Evolutionary conservation across 2,888 invertebrate species (phyloP).

Genomic region (Clostera curtula): DNA sequence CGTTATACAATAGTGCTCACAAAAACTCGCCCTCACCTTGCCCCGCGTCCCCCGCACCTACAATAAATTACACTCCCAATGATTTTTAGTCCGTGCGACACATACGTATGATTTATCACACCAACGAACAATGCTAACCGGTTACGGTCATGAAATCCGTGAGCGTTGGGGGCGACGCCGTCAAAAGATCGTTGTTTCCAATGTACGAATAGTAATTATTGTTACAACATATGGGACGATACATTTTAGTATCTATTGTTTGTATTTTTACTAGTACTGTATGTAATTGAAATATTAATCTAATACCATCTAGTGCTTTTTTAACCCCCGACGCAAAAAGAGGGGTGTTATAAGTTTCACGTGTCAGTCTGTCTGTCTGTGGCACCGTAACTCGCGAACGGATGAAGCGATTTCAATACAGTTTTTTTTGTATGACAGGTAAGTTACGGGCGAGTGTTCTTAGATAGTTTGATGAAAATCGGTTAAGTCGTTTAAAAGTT

Average conservation of each 20-base stretch:
- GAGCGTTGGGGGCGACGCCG: constrained; percentile 37
- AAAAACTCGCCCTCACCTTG: constrained; percentile 53
- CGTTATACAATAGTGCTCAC: constrained; percentile 44
- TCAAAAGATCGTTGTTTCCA: constrained; percentile 48
- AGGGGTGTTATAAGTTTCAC: too few relatives aligned
- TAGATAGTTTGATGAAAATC: too few relatives aligned
- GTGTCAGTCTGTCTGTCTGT: too few relatives aligned
- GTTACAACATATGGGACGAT: constrained; percentile 33
- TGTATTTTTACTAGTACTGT: constrained; percentile 12
- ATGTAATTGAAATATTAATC: constrained; percentile 3
- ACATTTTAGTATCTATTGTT: constrained; percentile 24
- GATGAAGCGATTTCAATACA: too few relatives aligned
- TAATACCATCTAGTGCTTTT: too few relatives aligned
- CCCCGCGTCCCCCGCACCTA: constrained; percentile 30
- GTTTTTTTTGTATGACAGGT: too few relatives aligned
- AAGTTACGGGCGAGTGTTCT: too few relatives aligned
- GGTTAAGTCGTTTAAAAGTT: too few relatives aligned
- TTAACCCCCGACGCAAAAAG: too few relatives aligned
- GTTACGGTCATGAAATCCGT: constrained; percentile 57
- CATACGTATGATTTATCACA: constrained; percentile 62
- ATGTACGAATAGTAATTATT: constrained; percentile 44
- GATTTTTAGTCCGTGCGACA: constrained; percentile 67
- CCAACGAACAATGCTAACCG: constrained; percentile 52
- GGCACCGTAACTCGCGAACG: too few relatives aligned
- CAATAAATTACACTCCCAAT: constrained; percentile 56